Evolutionary conservation across 2,888 invertebrate species (phyloP), one percentile per base, ranked within the genome.

Genomic region (Latheticus oryzae): DNA sequence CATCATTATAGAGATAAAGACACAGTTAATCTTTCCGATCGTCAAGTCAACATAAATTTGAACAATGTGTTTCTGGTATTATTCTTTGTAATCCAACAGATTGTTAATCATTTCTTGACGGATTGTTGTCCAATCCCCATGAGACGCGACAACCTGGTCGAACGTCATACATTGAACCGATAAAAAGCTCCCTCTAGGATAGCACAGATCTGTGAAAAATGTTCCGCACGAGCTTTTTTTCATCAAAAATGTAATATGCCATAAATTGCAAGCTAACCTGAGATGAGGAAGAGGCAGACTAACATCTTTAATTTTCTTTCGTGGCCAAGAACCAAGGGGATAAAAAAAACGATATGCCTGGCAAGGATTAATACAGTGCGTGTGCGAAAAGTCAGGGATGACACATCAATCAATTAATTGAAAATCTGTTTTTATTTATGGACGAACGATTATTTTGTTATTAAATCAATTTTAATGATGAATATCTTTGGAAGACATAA

Each of bases 71-170:
- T 30, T 17, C 43, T 40, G 12, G 11, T 40, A 40, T 26, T 26
- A n/a, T 16, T 4, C 7, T 15, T 15, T 5, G 2, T n/a, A 3
- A 7, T 19, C 8, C 15, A 35, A 16, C 37, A 9, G 9, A 37
- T 21, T 38, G 38, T 38, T 38, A 38, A 38, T 38, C 38, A 38
- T 38, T 38, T 21, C 13, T 15, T 71, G 71, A 71, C 68, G 65
- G 65, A 71, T 71, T 66, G 66, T 66, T 59, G 63, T 65, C 67
- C 65, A 61, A 66, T 67, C 63, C 65, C 62, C 60, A 37, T 55
- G 67, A 61, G 66, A 57, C 54, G 37, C 54, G 24, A 42, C 57
- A 51, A 62, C 61, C 62, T 64, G 58, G 61, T 50, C 57, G 54
- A n/a, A n/a, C n/a, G n/a, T n/a, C n/a, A n/a, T n/a, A 47, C 58